Percentiles rank a stretch among this genome's conserved stretches.
Evolutionary conservation across 2,113 vertebrate species (phyloP).

Genomic region (Puma concolor): DNA sequence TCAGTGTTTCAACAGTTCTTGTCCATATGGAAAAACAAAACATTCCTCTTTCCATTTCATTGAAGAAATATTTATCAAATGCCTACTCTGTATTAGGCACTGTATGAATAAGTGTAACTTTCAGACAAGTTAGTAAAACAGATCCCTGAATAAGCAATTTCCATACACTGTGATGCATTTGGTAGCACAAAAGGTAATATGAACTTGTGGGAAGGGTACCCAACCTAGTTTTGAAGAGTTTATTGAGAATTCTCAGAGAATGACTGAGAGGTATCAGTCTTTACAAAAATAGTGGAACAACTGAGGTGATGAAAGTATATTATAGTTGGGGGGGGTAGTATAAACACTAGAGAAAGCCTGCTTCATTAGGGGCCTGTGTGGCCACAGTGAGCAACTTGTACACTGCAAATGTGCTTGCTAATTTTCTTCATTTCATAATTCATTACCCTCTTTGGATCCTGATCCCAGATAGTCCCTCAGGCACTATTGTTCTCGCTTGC

Average conservation of each 20-base stretch:
- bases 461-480: not conserved
- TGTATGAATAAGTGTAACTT: not conserved
- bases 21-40: not conserved
- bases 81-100: not conserved
- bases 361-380: not conserved
- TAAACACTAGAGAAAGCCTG: not conserved
- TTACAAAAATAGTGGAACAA: not conserved
- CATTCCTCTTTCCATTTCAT: not conserved
- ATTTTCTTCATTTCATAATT: not conserved
- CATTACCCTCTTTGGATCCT: not conserved
- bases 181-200: not conserved
- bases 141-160: not conserved
- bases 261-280: not conserved
- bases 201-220: not conserved
- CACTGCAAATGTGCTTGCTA: not conserved
- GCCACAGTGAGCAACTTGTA: not conserved
- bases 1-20: not conserved
- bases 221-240: not conserved
- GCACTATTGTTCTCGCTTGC: not conserved
- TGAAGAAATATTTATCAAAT: not conserved
- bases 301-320: not conserved
- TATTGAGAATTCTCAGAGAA: not conserved
- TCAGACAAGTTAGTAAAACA: not conserved
- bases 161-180: not conserved
- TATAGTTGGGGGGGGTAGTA: not conserved